Evolutionary conservation across 2,113 vertebrate genomes (phyloP), one percentile per base, ranked within the genome.

Genomic region (Hirundichthys speculiger): DNA sequence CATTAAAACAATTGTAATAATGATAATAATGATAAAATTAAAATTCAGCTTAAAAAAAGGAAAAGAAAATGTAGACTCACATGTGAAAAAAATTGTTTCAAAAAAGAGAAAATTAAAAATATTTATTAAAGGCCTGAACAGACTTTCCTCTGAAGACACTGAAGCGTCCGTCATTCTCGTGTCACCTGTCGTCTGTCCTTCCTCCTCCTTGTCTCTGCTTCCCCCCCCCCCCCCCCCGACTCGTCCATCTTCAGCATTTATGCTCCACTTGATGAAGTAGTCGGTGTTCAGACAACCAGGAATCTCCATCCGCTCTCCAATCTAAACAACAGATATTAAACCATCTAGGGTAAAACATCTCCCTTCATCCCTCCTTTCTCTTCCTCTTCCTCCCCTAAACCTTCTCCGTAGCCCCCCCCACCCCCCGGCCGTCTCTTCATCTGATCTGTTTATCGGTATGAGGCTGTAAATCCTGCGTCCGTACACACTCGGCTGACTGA

Each of bases 321-420:
- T 87, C 77, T 80, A 89, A 84, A 90, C 86, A 86, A 86, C 66
- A 72, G 69, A 79, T 64, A 73, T 63, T 56, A 65, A 83, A 61
- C 90, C 86, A 88, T 90, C 63, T 91, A 90, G 85, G 88, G 89
- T 89, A 91, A 90, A 89, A 81, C 63, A 19, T 74, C 62, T 49
- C 69, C 27, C 65, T 57, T 64, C 52, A 27, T 72, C 34, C 27
- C 30, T 53, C 30, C 47, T 30, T 59, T 55, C 58, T 30, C 38
- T 39, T 51, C 24, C 40, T 53, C 50, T 18, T 64, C 63, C 54
- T 24, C 64, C 27, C 2, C 24, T 48, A 38, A 25, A 27, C 6
- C 25, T 27, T 27, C 25, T 3, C 25, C 25, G 25, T 6, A 27
- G 3, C 9, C 3, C 30, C 9, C 30, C 9, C 9, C 3, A 5